Base-by-base conservation (phyloP, 2,113 vertebrate species). In the Mustela lutreola region DNA sequence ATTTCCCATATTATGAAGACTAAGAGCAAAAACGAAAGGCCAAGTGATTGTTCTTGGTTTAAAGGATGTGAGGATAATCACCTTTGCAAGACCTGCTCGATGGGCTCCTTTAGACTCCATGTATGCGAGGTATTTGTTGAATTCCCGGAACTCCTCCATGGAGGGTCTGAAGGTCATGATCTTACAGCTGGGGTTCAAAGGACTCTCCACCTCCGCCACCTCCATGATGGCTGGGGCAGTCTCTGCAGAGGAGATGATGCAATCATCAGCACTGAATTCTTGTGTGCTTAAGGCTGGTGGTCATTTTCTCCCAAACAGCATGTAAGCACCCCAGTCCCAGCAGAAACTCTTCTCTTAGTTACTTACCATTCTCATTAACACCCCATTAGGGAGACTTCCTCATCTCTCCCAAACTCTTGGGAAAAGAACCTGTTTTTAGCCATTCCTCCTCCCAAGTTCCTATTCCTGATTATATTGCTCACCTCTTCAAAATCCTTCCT, bases 71-170 rank as follows among this genome's bases (percentile, higher is more conserved):
- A 93, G 18, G 45, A 88, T 33, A 50, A 73, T 99, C 98, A 99
- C 99, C 99, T 99, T 99, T 92, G 99, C 99, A 97, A 99, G 98
- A 76, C 99, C 99, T 36, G 99, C 99, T 7, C 99, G 99, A 75
- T 99, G 99, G 80, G 99, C 99, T 93, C 99, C 99, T 98, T 99
- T 99, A 94, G 99, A 99, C 97, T 99, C 99, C 99, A 99, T 99
- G 88, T 99, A 99, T 0, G 98, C 99, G 58, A 99, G 98, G 95
- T 99, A 99, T 98, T 99, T 99, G 98, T 99, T 99, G 97, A 99
- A 99, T 50, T 99, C 99, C 91, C 97, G 99, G 97, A 99, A 99
- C 98, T 99, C 99, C 97, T 99, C 99, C 99, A 99, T 99, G 8
- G 99, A 99, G 90, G 99, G 99, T 96, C 99, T 99, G 98, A 99